A percentile compares a stretch with the other conserved stretches of the same genome.
Evolutionary conservation across 2,113 vertebrate species (phyloP).

Genomic region (Puffinus mauretanicus): DNA sequence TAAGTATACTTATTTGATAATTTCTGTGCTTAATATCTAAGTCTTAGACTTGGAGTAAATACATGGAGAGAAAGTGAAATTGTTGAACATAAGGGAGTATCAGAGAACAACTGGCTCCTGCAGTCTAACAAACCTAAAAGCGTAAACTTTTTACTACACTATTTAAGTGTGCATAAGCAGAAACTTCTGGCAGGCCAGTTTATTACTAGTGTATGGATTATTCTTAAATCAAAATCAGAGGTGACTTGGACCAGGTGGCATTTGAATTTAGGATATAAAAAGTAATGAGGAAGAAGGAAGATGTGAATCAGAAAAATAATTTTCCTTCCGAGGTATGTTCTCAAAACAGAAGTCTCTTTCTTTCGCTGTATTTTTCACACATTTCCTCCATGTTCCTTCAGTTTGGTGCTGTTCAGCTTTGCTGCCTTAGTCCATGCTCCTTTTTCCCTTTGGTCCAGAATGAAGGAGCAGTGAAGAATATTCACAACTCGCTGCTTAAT

Average conservation of each 20-base stretch:
- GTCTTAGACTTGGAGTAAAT: neutral
- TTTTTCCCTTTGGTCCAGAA: neutral
- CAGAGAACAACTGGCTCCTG: neutral
- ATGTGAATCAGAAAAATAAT: slow-evolving; percentile 1
- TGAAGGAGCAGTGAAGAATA: neutral
- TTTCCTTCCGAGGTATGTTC: neutral
- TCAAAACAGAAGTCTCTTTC: neutral
- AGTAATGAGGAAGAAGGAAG: slow-evolving; percentile 36
- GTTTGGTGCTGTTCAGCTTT: neutral
- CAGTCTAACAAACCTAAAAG: neutral
- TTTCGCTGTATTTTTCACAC: neutral
- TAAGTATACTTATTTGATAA: neutral
- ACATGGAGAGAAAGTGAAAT: neutral
- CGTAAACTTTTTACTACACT: neutral
- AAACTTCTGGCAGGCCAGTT: neutral
- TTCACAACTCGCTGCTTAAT: neutral
- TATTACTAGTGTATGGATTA: slow-evolving; percentile 2
- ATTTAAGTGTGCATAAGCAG: neutral
- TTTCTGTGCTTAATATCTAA: neutral
- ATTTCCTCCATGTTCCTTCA: neutral
- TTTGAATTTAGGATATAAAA: slow-evolving; percentile 39
- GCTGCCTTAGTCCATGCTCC: neutral
- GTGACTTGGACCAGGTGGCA: neutral
- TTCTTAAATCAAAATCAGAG: slow-evolving; percentile 30
- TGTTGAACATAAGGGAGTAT: neutral